These are phyloP conservation scores for Brotogeris chrysoptera DNA, from an alignment of 2,797 vertebrate genomes.

Conservation along the genomic window DNA sequence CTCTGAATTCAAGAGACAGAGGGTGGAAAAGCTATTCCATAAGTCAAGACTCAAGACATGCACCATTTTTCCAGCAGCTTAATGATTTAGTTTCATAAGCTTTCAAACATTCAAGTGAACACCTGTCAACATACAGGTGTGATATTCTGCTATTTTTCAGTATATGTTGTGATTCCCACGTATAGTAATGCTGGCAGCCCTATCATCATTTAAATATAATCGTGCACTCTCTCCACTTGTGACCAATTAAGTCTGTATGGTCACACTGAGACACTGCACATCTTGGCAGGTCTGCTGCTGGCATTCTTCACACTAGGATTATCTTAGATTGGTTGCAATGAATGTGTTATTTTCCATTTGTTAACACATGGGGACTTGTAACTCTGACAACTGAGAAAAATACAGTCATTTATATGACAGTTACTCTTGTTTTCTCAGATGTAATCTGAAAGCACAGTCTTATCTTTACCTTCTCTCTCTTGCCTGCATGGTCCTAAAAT, in stretches of 20 bases:
- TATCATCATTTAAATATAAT: not conserved
- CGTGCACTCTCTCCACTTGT: constrained; percentile 23
- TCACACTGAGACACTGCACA: not conserved
- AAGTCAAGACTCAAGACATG: constrained; percentile 50
- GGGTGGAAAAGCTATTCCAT: constrained; percentile 48
- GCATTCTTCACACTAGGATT: constrained; percentile 54
- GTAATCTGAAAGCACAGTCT: constrained; percentile 16
- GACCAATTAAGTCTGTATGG: constrained; percentile 38
- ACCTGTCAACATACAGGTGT: constrained; percentile 60
- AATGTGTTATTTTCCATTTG: constrained; percentile 72
- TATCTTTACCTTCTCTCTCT: not conserved
- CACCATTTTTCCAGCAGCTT: constrained; percentile 56
- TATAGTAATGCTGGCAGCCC: constrained; percentile 15
- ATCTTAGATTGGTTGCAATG: constrained; percentile 67
- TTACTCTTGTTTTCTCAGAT: constrained; percentile 46
- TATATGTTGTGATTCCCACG: constrained; percentile 32
- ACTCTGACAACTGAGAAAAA: constrained; percentile 63
- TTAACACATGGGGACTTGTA: constrained; percentile 66
- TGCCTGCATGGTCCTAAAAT: not conserved
- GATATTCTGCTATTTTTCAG: constrained; percentile 24
- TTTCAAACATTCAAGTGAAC: constrained; percentile 58
- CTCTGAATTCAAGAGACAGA: constrained; percentile 50
- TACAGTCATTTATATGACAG: constrained; percentile 56
- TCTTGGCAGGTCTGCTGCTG: constrained; percentile 60
- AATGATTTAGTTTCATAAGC: constrained; percentile 51